These are phyloP conservation scores for Micrasema minimum DNA, from an alignment of 1,140 invertebrate species.

Conservation along the genomic window DNA sequence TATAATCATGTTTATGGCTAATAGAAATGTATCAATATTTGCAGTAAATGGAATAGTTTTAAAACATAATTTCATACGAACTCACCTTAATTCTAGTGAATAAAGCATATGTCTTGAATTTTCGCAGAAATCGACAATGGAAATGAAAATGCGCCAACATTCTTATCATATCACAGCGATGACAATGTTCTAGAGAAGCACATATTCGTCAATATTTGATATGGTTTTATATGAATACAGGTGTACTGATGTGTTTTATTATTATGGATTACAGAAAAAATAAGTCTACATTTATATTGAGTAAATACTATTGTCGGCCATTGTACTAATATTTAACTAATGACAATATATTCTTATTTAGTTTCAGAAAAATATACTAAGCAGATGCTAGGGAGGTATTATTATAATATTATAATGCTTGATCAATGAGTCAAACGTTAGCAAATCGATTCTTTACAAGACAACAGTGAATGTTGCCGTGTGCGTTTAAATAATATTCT, in stretches of 20 bases:
- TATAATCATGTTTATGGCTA: no score
- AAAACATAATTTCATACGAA: no score
- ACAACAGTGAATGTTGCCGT: no score
- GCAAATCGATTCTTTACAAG: no score
- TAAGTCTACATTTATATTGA: slow-evolving; percentile 20
- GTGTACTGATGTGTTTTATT: slow-evolving; percentile 4
- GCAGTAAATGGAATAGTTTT: no score
- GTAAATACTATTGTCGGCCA: slow-evolving; percentile 22
- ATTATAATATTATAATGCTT: background rate
- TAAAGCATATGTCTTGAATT: background rate
- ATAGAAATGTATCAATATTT: no score
- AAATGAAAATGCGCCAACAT: slow-evolving; percentile 27
- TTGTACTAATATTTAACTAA: slow-evolving; percentile 27
- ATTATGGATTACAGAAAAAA: slow-evolving; percentile 12
- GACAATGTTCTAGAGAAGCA: slow-evolving; percentile 18
- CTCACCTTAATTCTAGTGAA: no score
- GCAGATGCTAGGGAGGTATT: slow-evolving; percentile 1
- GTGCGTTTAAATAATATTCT: no score
- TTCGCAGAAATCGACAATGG: slow-evolving; percentile 6
- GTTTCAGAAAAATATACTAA: slow-evolving; percentile 1
- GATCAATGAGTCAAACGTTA: no score
- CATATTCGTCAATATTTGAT: slow-evolving; percentile 14
- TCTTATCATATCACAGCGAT: slow-evolving; percentile 23
- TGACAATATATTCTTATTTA: slow-evolving; percentile 4
- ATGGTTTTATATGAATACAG: slow-evolving; percentile 19